Conservation (phyloP, 2,113 vertebrate genomes). For the Lagenorhynchus albirostris region DNA sequence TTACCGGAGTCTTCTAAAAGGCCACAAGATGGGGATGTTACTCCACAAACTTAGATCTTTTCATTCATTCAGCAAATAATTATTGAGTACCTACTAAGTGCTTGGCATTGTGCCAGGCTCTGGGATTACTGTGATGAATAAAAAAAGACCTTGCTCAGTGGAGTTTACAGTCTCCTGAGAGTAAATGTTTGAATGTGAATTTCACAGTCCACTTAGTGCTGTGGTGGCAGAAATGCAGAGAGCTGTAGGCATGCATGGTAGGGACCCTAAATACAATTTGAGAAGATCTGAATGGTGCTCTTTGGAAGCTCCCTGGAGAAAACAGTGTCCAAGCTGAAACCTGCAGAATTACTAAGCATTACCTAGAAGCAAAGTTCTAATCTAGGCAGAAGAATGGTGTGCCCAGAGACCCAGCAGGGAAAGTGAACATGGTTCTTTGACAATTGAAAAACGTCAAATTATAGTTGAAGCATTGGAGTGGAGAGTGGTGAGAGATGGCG, state of each 20-base stretch:
- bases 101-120: background rate
- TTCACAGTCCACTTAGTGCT: background rate
- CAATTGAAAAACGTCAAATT: background rate
- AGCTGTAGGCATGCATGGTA: background rate
- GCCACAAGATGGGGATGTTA: slow-evolving; percentile 68
- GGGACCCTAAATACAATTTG: background rate
- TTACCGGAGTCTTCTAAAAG: background rate
- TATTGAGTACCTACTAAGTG: slow-evolving; percentile 42
- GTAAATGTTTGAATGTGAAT: background rate
- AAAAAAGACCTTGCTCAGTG: background rate
- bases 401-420: background rate
- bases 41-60: slow-evolving; percentile 28
- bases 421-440: background rate
- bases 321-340: background rate
- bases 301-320: background rate
- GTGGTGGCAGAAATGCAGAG: background rate
- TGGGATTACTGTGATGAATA: background rate
- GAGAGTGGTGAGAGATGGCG: background rate
- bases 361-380: background rate
- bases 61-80: background rate
- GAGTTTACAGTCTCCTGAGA: background rate
- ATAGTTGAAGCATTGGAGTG: background rate
- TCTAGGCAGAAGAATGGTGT: background rate
- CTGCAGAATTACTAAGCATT: background rate
- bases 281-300: background rate